These are phyloP conservation scores for Megaleporinus macrocephalus DNA, from an alignment of 2,113 vertebrate genomes.

Conservation along the genomic window DNA sequence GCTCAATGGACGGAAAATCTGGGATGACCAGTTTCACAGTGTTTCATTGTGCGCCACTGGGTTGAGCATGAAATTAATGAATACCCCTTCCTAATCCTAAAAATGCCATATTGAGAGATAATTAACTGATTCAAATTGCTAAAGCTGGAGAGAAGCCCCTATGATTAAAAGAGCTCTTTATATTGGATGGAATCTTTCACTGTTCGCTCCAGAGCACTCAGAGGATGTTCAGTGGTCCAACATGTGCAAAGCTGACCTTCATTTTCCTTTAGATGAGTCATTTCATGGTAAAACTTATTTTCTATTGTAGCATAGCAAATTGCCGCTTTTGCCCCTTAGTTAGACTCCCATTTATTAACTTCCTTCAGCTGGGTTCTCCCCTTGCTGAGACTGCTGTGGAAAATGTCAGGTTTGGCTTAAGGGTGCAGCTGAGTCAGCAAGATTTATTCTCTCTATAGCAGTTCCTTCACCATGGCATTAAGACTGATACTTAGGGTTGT, in stretches of 20 bases:
- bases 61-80: not conserved
- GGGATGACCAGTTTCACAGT: not conserved
- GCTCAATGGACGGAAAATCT: not conserved
- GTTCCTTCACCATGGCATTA: not conserved
- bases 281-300: conserved; percentile 30
- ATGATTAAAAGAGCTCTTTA: not conserved
- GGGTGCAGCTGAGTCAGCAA: conserved; percentile 25
- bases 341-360: not conserved
- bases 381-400: conserved; percentile 16
- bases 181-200: not conserved
- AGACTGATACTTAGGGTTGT: not conserved
- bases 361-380: not conserved
- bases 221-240: conserved; percentile 6
- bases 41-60: not conserved
- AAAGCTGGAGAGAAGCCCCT: not conserved
- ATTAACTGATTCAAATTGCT: not conserved
- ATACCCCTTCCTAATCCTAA: not conserved
- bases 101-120: not conserved
- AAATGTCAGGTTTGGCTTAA: not conserved
- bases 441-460: conserved; percentile 13
- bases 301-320: not conserved
- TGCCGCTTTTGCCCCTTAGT: not conserved
- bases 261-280: conserved; percentile 1
- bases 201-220: not conserved
- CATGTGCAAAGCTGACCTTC: not conserved